Evolutionary conservation across 2,113 vertebrate species (phyloP).

Genomic region (Gobius niger): DNA sequence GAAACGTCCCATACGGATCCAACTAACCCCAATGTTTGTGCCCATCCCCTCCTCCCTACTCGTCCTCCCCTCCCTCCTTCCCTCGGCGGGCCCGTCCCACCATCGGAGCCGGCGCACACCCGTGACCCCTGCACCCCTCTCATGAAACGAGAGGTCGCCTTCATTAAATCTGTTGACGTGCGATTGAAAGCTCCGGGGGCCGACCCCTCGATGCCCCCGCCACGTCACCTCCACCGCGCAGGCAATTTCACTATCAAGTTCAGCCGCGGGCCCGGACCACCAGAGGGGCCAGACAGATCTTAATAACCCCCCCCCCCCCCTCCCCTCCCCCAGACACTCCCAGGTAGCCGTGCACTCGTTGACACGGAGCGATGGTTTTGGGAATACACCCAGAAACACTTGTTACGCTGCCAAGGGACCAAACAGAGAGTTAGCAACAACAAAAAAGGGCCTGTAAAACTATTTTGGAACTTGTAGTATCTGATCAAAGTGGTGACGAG

Average conservation of each 20-base stretch:
- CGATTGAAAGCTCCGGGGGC: constrained; percentile 65
- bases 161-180: constrained; percentile 76
- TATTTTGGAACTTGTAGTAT: no score
- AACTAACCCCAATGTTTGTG: constrained; percentile 20
- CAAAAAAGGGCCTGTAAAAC: no score
- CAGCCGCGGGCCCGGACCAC: constrained; percentile 55
- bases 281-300: constrained; percentile 63
- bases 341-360: constrained; percentile 40
- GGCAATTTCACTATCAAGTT: constrained; percentile 74
- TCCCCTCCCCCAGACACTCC: constrained; percentile 36
- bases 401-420: no score
- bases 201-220: constrained; percentile 44
- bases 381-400: no score
- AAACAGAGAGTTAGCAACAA: no score
- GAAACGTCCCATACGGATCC: constrained; percentile 22
- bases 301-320: constrained; percentile 21
- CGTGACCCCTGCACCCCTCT: constrained; percentile 69
- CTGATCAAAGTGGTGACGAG: no score
- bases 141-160: constrained; percentile 74
- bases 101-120: constrained; percentile 44
- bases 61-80: constrained; percentile 16
- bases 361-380: constrained; percentile 18
- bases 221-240: constrained; percentile 29
- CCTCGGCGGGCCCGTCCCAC: constrained; percentile 38
- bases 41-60: constrained; percentile 34